phyloP scores from a whole-genome alignment of 1,140 invertebrate species.

The Acyrthosiphon pisum region DNA sequence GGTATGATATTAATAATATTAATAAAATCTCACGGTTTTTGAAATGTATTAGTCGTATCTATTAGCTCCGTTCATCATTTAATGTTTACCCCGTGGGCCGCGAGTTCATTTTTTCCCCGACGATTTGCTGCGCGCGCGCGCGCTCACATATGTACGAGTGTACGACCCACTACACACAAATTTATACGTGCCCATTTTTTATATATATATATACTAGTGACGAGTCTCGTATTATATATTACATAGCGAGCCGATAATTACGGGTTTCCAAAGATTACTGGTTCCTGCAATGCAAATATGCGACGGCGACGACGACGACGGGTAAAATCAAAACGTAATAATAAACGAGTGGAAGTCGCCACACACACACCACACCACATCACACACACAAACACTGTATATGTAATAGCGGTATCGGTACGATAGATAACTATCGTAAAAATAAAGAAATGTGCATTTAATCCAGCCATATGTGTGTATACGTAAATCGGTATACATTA shows the following conservation, averaged over 20 bases:
- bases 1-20: background rate
- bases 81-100: background rate
- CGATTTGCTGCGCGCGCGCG: too few species aligned
- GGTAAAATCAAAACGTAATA: conserved; percentile 27
- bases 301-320: background rate
- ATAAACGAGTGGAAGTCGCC: background rate
- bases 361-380: background rate
- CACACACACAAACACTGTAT: background rate
- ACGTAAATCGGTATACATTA: background rate
- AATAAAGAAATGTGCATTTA: background rate
- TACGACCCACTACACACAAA: background rate
- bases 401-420: background rate
- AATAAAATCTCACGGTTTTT: conserved; percentile 10
- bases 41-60: conserved; percentile 18
- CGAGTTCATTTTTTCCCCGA: background rate
- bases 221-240: background rate
- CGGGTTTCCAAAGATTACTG: conserved; percentile 37
- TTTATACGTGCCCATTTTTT: background rate
- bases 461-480: background rate
- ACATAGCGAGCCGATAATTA: background rate
- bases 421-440: conserved; percentile 8
- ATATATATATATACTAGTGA: background rate
- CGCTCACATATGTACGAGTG: too few species aligned
- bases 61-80: conserved; percentile 19
- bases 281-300: conserved; percentile 31